phyloP scores from a whole-genome alignment of 2,797 vertebrate genomes.

The Enteromius thamalakanensis region DNA sequence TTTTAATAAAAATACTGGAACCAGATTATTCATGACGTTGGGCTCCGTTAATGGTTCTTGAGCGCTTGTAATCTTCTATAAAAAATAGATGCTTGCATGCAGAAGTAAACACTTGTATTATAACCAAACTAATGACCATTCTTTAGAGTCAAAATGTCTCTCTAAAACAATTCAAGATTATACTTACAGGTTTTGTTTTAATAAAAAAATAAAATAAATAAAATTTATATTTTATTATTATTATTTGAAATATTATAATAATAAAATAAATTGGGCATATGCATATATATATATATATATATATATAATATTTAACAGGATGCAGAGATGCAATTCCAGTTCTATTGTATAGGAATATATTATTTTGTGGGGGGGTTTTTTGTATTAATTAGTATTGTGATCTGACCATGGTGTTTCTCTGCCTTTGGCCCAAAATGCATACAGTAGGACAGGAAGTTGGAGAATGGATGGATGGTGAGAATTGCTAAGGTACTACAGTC shows the following conservation, averaged over 20 bases:
- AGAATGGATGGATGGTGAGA: neutral
- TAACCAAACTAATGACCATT: neutral
- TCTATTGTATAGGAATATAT: neutral
- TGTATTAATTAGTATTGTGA: neutral
- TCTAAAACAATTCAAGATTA: neutral
- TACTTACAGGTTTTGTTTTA: neutral
- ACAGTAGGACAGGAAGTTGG: neutral
- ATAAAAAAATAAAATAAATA: too few relatives aligned
- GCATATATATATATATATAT: too few relatives aligned
- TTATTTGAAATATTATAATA: too few relatives aligned
- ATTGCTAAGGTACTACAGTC: neutral
- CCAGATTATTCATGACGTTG: neutral
- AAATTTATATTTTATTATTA: neutral
- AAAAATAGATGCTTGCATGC: constrained; percentile 12
- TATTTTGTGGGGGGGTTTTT: neutral
- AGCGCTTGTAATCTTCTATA: neutral
- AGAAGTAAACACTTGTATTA: neutral
- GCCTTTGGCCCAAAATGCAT: neutral
- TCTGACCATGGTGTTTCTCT: neutral
- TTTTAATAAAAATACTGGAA: constrained; percentile 28
- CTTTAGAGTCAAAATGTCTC: neutral
- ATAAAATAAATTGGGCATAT: too few relatives aligned
- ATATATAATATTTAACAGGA: neutral
- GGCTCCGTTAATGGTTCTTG: constrained; percentile 1
- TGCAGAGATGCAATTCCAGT: neutral